Conservation (phyloP, 2,888 invertebrate genomes). For the Apoderus coryli region DNA sequence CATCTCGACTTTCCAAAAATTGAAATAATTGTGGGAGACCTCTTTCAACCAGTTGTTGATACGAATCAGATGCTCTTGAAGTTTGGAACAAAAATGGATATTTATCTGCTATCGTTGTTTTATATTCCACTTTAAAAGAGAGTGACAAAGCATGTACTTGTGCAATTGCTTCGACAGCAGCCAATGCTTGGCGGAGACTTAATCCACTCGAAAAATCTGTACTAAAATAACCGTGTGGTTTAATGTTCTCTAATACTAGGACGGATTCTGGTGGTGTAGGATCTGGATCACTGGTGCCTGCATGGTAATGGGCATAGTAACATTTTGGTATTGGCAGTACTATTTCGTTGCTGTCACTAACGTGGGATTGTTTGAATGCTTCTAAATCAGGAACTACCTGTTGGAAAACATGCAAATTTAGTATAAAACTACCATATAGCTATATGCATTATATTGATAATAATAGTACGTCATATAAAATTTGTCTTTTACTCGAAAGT, state of each 20-base stretch:
- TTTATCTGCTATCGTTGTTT: constrained; percentile 35
- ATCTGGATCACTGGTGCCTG: constrained; percentile 29
- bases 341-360: constrained; percentile 32
- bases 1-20: constrained; percentile 51
- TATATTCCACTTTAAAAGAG: constrained; percentile 42
- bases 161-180: constrained; percentile 58
- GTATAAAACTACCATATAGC: too few species aligned
- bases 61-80: constrained; percentile 63
- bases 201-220: constrained; percentile 57
- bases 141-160: constrained; percentile 59
- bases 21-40: constrained; percentile 61
- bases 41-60: constrained; percentile 61
- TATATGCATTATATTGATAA: too few species aligned
- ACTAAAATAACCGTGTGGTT: constrained; percentile 46
- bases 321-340: constrained; percentile 54
- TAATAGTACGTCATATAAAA: too few species aligned
- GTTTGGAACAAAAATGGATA: constrained; percentile 64
- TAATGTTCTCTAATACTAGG: constrained; percentile 61
- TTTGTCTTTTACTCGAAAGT: too few species aligned
- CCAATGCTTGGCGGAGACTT: constrained; percentile 46
- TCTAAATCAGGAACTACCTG: constrained; percentile 58
- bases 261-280: constrained; percentile 45
- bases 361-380: constrained; percentile 37
- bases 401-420: too few species aligned
- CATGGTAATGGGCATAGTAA: constrained; percentile 48